Evolutionary conservation across 2,888 invertebrate genomes (phyloP).

Genomic region (Pachycephus smyrnensis): DNA sequence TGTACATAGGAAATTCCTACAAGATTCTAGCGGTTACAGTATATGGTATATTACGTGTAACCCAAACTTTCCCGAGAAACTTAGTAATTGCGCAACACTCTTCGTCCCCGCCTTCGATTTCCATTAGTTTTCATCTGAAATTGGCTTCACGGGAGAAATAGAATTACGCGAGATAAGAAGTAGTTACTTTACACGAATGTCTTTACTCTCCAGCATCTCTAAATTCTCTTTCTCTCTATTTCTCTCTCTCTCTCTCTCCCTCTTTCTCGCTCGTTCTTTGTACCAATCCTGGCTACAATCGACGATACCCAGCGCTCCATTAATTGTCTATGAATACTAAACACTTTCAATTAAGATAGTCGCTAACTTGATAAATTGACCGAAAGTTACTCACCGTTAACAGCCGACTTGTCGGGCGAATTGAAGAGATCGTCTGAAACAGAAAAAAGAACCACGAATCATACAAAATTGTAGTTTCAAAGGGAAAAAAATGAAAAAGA

Average conservation of each 20-base stretch:
- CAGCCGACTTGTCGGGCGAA: constrained; percentile 44
- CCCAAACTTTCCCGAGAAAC: too few species aligned
- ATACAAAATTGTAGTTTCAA: neutral
- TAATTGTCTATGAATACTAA: constrained; percentile 48
- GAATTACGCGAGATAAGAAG: too few species aligned
- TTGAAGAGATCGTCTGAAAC: constrained; percentile 59
- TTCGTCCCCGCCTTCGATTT: too few species aligned
- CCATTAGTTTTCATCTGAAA: too few species aligned
- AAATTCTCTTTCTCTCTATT: constrained; percentile 41
- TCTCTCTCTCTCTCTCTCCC: constrained; percentile 17
- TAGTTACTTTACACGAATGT: too few species aligned
- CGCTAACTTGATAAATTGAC: neutral
- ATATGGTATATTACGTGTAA: too few species aligned
- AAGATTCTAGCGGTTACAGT: too few species aligned
- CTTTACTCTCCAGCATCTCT: constrained; percentile 2
- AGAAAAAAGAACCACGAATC: constrained; percentile 24
- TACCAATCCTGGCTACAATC: constrained; percentile 17
- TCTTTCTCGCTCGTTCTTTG: neutral
- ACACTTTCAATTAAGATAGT: constrained; percentile 23
- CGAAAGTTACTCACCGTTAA: constrained; percentile 48
- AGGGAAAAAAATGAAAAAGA: neutral
- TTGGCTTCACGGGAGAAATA: too few species aligned
- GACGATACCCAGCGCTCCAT: constrained; percentile 7
- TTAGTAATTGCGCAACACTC: too few species aligned
- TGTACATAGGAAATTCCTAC: too few species aligned